phyloP scores from a whole-genome alignment of 2,113 vertebrate species.

The Gulo gulo region DNA sequence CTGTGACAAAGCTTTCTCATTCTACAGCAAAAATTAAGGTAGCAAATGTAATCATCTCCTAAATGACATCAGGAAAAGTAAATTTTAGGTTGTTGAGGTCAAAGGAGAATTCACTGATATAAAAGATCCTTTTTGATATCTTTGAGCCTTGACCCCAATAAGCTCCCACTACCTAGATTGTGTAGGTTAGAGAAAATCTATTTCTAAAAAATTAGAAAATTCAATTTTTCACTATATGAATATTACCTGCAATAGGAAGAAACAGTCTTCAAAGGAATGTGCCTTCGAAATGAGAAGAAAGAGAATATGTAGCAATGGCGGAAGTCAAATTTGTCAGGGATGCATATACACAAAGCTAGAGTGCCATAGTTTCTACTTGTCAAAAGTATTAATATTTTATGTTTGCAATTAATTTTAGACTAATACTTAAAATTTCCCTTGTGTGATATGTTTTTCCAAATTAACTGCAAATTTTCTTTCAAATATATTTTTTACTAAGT shows the following conservation, averaged over 20 bases:
- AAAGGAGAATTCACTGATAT: neutral
- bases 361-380: neutral
- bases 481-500: neutral
- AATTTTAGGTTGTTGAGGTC: neutral
- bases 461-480: conserved; percentile 12
- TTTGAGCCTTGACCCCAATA: neutral
- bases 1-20: neutral
- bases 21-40: neutral
- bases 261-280: neutral
- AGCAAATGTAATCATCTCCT: neutral
- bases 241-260: neutral
- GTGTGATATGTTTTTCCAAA: neutral
- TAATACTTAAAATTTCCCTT: neutral
- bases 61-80: neutral
- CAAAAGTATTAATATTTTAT: neutral
- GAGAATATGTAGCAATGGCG: accelerated
- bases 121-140: neutral
- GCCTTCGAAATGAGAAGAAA: neutral
- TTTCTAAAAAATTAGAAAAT: too few relatives aligned
- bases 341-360: neutral
- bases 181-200: neutral
- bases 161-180: neutral
- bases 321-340: neutral
- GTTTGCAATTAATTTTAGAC: neutral
- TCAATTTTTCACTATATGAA: neutral